Percentiles rank a stretch among this genome's conserved stretches.
Conservation (phyloP, 2,113 vertebrate genomes). For the Acrocephalus kingi region DNA sequence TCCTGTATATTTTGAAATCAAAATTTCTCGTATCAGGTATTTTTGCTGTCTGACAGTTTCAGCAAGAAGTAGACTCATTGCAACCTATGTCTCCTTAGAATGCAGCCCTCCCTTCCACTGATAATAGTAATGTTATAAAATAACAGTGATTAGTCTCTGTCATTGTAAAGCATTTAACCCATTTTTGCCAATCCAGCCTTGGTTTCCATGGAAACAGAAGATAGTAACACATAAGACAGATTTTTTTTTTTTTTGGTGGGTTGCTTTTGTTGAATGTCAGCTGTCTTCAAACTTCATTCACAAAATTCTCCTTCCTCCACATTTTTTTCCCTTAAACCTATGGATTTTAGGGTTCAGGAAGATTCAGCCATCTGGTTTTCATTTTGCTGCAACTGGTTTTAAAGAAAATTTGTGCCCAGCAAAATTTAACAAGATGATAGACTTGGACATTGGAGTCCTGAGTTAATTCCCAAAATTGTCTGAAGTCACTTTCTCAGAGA, state of each 20-base stretch:
- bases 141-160: constrained; percentile 75
- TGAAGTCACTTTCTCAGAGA: not conserved
- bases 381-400: not conserved
- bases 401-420: not conserved
- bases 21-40: constrained; percentile 48
- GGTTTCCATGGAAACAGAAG: constrained; percentile 73
- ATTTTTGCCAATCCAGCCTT: constrained; percentile 70
- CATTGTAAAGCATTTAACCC: constrained; percentile 70
- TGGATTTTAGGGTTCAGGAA: not conserved
- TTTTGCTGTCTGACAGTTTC: constrained; percentile 52
- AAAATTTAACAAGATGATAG: not conserved
- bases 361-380: not conserved
- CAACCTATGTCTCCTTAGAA: constrained; percentile 40
- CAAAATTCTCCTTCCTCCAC: not conserved
- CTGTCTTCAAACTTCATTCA: constrained; percentile 3
- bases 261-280: constrained; percentile 39
- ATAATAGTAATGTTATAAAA: constrained; percentile 66
- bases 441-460: not conserved
- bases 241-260: not conserved
- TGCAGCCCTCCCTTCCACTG: constrained; percentile 32
- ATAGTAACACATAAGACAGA: not conserved
- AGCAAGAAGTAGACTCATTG: constrained; percentile 1
- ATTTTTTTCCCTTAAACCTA: not conserved
- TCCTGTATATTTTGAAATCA: constrained; percentile 55
- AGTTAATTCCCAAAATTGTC: not conserved